Base-by-base conservation (phyloP, 1,140 invertebrate genomes). In the Solenopsis fugax region DNA sequence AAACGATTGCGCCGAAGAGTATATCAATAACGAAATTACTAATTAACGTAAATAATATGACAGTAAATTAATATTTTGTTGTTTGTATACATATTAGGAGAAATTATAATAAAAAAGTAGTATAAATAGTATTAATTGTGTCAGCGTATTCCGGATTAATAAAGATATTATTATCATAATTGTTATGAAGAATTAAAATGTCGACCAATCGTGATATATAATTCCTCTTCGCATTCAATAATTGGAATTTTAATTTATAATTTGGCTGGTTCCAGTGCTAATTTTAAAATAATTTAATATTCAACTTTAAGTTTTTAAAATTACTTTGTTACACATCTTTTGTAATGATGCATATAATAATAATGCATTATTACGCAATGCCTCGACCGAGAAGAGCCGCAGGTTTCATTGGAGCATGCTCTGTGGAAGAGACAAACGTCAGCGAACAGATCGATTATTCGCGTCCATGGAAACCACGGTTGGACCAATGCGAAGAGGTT, bases 381-480 rank as follows among this genome's bases (percentile, higher is more conserved):
- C 29, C 37, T 4, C 50, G 29, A 80, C 54, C 48, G 67, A 65
- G 48, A 52, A 76, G 16, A 89, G 29, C 62, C 65, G 78, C 64
- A 69, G 73, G 85, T 81, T 75, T 78, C 85, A 87, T 89, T 77
- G 86, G 92, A 93, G 92, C 93, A 93, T 93, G 92, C 92, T 92
- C 92, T 58, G 92, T 92, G 82, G 88, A 87, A 86, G 89, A 90
- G 87, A 89, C 78, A 92, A 91, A 92, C 91, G 91, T 91, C 91
- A 92, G 87, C 89, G 87, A 93, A 88, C 92, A 93, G 93, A 94
- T 95, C 94, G 93, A 95, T 95, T 86, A 87, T 88, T 85, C 77
- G 93, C 93, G 91, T 93, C 94, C 94, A 95, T 95, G 95, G 94
- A 94, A 94, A 95, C 93, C 93, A 90, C 88, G 93, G 90, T 90